Evolutionary conservation across 2,113 vertebrate species (phyloP), one percentile per base, ranked within the genome.

Genomic region (Pongo abelii): DNA sequence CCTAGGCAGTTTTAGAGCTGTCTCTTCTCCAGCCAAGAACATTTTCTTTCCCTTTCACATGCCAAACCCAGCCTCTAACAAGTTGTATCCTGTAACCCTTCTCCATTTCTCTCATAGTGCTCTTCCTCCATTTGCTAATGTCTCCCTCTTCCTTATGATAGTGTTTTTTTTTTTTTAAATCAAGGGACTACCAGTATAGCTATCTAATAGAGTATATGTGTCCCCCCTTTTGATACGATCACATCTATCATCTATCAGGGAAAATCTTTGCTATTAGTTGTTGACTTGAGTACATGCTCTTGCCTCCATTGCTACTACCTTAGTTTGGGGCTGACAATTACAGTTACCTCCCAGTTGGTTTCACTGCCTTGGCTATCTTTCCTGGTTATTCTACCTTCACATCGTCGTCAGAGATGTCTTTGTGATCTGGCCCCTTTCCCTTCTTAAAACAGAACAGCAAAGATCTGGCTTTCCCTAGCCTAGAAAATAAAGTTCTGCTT

Each of bases 41-140:
- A 95, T 94, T 98, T 97, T 89, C 77, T 97, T 96, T 97, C 92
- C 94, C 96, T 92, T 90, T 79, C 81, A 61, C 38, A 78, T 91
- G 96, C 91, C 95, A 94, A 97, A 85, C 30, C 84, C 55, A 96
- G 59, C 77, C 59, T 84, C 85, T 59, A 70, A 93, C 80, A 88
- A 96, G 38, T 87, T 67, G 17, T 91, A n/a, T 83, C 81, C 77
- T 50, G 30, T 78, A 85, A 91, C 20, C 72, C 79, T 59, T 92
- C 50, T 46, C 18, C 30, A 12, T 72, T 93, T 38, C 92, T 84
- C 59, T 80, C 35, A 38, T 16, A n/a, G 40, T n/a, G 88, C 20
- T 93, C 22, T 69, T 81, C 75, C 20, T 95, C 61, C n/a, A 14
- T 74, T 96, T 20, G 81, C 40, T 96, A 52, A 70, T 8, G 12